Base-by-base conservation (phyloP, 1,140 invertebrate species). In the Acromyrmex echinatior region DNA sequence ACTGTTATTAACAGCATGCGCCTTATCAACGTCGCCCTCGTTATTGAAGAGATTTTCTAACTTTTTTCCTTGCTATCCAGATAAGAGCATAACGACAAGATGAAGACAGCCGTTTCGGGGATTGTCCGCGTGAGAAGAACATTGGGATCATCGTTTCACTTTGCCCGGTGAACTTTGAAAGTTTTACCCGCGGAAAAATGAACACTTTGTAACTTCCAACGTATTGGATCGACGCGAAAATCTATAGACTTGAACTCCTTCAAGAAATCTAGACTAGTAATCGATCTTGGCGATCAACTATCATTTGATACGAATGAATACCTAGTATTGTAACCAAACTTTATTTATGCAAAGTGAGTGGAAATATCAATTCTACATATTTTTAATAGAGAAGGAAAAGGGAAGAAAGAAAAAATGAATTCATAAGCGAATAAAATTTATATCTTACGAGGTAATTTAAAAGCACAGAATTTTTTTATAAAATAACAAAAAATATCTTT, bases 121-220 rank as follows among this genome's bases (percentile, higher is more conserved):
- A 86, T 56, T 76, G 85, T 81, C 81, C 66, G 53, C 68, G 65
- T 31, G 25, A 62, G n/a, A 79, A 51, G 74, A 80, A 88, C 56
- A 39, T 28, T 14, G 21, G 66, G 80, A 88, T 86, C 45, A 51
- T 70, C 79, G 73, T 89, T 89, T 89, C 86, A 87, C 86, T 87
- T 88, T 88, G 49, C 62, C 56, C 62, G 82, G 18, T 77, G 45
- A 85, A 87, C 88, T 89, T 85, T 56, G 79, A 76, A 89, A 88
- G 81, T 88, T 85, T 73, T 53, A 21, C 31, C 87, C 76, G n/a
- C 3, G 28, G 35, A 66, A 82, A 86, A 84, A 73, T 85, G 68
- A 88, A 70, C 68, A 53, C 53, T 89, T 88, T 89, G 79, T 89
- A 89, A 89, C 88, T 89, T 68, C 51, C 56, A 28, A 53, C 45